phyloP scores from a whole-genome alignment of 2,888 invertebrate species.

The Alsophila aescularia region DNA sequence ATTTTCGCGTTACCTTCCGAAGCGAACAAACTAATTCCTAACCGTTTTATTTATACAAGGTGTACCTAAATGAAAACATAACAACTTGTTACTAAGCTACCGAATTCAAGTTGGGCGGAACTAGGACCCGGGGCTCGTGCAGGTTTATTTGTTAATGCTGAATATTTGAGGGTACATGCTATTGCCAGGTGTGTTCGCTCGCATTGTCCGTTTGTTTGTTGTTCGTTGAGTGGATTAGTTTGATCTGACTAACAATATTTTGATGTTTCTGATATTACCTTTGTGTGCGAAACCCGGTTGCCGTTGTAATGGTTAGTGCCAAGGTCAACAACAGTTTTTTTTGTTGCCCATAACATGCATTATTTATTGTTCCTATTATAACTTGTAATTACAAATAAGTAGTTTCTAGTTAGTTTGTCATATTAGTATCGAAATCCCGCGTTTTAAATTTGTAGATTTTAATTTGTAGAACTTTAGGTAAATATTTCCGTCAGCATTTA shows the following conservation, averaged over 20 bases:
- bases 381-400: too few species aligned
- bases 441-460: too few species aligned
- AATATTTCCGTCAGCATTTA: not conserved
- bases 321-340: too few species aligned
- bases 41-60: constrained; percentile 31
- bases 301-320: not conserved
- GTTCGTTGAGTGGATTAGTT: constrained; percentile 10
- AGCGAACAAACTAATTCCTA: constrained; percentile 40
- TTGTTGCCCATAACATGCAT: too few species aligned
- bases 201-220: constrained; percentile 6
- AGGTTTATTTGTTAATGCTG: constrained; percentile 20
- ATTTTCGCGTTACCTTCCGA: constrained; percentile 47
- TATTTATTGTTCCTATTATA: too few species aligned
- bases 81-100: constrained; percentile 14
- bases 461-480: not conserved
- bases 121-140: constrained; percentile 1
- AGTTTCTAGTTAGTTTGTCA: too few species aligned
- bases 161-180: constrained; percentile 17
- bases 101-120: constrained; percentile 11
- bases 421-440: too few species aligned
- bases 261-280: constrained; percentile 8
- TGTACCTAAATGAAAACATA: constrained; percentile 39
- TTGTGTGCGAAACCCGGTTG: not conserved
- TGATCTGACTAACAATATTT: constrained; percentile 5
- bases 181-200: not conserved